A percentile compares a stretch with the other conserved stretches of the same genome.
Evolutionary conservation across 1,140 invertebrate genomes (phyloP).

Genomic region (Tetramorium alpestre): DNA sequence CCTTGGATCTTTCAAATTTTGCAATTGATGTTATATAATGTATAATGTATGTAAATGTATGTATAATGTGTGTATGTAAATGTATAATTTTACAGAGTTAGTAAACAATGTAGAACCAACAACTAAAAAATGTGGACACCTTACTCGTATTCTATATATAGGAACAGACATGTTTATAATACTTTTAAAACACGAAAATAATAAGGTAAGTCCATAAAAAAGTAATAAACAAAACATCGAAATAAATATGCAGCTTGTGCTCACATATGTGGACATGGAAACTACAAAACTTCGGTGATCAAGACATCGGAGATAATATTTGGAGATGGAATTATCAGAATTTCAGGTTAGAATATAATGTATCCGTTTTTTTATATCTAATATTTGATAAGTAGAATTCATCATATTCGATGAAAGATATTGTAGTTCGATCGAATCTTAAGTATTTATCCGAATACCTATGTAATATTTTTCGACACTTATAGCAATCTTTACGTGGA

Average conservation of each 20-base stretch:
- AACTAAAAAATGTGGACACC: not conserved
- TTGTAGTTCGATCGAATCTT: not conserved
- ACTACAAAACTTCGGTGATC: not conserved
- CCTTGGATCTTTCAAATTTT: not conserved
- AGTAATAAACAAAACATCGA: not conserved
- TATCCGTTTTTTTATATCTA: not conserved
- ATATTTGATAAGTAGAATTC: not conserved
- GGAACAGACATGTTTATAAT: not conserved
- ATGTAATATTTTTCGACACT: slow-evolving; percentile 8
- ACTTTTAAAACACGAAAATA: slow-evolving; percentile 15
- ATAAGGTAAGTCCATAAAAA: slow-evolving; percentile 13
- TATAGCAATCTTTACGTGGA: not conserved
- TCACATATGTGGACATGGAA: not conserved
- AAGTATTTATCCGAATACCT: slow-evolving; percentile 6
- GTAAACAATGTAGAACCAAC: not conserved
- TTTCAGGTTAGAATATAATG: slow-evolving; percentile 1
- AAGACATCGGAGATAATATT: not conserved
- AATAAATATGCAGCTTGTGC: not conserved
- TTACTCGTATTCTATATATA: not conserved
- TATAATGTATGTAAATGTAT: not conserved
- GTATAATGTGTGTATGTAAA: too few relatives aligned
- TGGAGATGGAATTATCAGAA: slow-evolving; percentile 8
- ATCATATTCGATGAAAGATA: not conserved
- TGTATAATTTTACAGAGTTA: slow-evolving; percentile 5
- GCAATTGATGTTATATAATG: not conserved